Evolutionary conservation across 2,113 vertebrate species (phyloP).

Genomic region (Hyperoodon ampullatus): DNA sequence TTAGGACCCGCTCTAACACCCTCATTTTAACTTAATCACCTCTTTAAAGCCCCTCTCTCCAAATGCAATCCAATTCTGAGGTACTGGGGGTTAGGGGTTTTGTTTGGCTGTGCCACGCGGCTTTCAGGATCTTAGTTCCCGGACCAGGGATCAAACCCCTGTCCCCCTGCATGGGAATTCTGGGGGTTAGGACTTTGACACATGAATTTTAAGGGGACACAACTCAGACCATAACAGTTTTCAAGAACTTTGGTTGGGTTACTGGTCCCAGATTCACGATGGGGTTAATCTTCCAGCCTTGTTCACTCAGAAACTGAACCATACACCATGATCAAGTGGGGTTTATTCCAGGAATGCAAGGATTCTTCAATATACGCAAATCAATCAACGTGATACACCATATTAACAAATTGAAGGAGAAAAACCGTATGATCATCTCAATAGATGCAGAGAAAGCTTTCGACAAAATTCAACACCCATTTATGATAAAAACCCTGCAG

Average conservation of each 20-base stretch:
- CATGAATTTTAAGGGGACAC: background rate
- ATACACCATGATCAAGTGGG: too few relatives aligned
- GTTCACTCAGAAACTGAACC: background rate
- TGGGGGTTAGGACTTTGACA: background rate
- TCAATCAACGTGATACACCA: too few relatives aligned
- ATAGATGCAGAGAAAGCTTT: too few relatives aligned
- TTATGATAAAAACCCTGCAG: too few relatives aligned
- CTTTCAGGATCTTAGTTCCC: background rate
- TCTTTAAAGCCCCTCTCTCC: background rate
- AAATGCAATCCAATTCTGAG: background rate
- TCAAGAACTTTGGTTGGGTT: background rate
- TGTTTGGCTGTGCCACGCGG: background rate
- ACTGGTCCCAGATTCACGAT: background rate
- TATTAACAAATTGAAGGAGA: too few relatives aligned
- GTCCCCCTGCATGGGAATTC: background rate
- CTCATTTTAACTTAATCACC: background rate
- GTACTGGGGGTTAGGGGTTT: background rate
- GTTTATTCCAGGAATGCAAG: too few relatives aligned
- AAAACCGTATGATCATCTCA: too few relatives aligned
- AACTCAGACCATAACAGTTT: background rate
- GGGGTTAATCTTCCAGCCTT: background rate
- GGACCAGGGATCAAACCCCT: background rate
- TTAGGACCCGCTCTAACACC: background rate
- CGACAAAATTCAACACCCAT: too few relatives aligned
- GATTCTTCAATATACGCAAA: too few relatives aligned